A percentile compares a stretch with the other conserved stretches of the same genome.
Evolutionary conservation across 2,113 vertebrate species (phyloP).

Genomic region (Phaethon lepturus): DNA sequence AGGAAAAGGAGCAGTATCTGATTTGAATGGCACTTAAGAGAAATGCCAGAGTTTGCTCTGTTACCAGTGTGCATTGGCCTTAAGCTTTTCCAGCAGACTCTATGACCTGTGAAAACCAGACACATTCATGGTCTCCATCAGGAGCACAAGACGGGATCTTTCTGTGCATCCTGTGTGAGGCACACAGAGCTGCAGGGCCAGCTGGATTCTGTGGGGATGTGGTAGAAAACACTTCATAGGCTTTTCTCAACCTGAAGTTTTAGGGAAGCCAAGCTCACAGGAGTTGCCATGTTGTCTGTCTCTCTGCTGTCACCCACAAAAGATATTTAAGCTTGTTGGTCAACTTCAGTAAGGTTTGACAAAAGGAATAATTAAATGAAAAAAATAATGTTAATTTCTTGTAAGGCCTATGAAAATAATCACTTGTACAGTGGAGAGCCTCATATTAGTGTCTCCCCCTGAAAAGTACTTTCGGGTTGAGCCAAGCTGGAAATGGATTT

Average conservation of each 20-base stretch:
- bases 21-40: not conserved
- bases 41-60: not conserved
- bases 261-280: not conserved
- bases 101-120: not conserved
- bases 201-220: not conserved
- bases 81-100: not conserved
- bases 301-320: not conserved
- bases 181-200: not conserved
- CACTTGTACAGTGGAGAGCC: not conserved
- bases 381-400: not conserved
- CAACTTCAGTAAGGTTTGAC: not conserved
- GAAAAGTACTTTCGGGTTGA: not conserved
- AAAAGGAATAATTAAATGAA: not conserved
- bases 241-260: not conserved
- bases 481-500: not conserved
- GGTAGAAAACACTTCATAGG: not conserved
- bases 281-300: not conserved
- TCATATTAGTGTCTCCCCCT: not conserved
- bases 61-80: not conserved
- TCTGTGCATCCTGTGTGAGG: not conserved
- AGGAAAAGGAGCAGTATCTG: not conserved
- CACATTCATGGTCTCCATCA: not conserved
- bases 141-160: not conserved
- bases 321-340: not conserved
- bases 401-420: not conserved